Evolutionary conservation across 2,113 vertebrate species (phyloP), one percentile per base, ranked within the genome.

Genomic region (Tragulus kanchil): DNA sequence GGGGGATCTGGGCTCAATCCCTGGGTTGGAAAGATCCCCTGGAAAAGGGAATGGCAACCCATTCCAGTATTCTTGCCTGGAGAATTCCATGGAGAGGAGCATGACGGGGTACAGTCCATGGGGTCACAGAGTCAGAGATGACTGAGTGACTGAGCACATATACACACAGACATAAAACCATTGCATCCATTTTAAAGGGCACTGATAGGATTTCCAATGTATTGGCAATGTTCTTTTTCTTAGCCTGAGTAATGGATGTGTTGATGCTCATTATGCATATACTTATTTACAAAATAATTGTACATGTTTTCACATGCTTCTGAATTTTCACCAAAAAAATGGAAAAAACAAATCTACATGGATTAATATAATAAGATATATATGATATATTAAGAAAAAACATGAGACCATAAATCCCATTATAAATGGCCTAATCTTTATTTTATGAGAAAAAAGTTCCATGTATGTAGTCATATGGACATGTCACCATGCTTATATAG

Each of bases 321-420:
- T 56, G 50, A 45, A 79, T 61, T 93, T 78, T 64, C 42, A 93
- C 61, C 42, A 90, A 85, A 95, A 78, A 17, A 97, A 92, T 85
- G 25, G 16, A 91, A 78, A 71, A 28, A 69, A 61, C 5, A 90
- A 75, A 77, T 45, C 10, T 90, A 23, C 21, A 36, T 9, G 26
- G 62, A 79, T 90, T 42, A 85, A 25, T 64, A 23, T 67, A 90
- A 28, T 75, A 77, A 78, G 31, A 67, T 54, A 15, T 25, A 94
- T 50, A 3, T 69, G n/a, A n/a, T 48, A 59, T 78, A 52, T 54
- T 45, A 82, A 92, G 54, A 52, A 59, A 90, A 95, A 90, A 9
- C 3, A 77, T 2, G 64, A 31, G 26, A 61, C 52, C 48, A 85
- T 67, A 50, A 65, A 86, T 8, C 59, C 50, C 12, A 45, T 42